Conservation (phyloP, 2,113 vertebrate genomes). For the Syngnathus typhle region DNA sequence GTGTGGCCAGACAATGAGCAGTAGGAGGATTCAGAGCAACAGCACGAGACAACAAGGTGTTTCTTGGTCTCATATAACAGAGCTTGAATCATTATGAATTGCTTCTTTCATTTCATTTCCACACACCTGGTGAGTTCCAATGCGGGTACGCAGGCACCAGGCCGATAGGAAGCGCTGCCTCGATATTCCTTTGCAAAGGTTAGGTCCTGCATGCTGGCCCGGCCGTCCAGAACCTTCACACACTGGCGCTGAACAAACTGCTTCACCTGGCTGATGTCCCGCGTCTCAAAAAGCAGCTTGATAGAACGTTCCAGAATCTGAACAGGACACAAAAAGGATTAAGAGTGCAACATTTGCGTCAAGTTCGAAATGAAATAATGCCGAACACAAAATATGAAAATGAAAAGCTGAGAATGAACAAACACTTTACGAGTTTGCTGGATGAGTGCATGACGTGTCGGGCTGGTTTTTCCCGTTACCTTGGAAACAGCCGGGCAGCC, state of each 20-base stretch:
- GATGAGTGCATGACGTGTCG: neutral
- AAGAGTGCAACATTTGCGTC: neutral
- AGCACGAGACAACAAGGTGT: conserved; percentile 26
- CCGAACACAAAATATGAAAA: neutral
- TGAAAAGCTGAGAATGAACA: neutral
- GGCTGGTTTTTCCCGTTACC: conserved; percentile 69
- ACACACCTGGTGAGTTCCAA: conserved; percentile 92
- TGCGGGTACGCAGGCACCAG: conserved; percentile 90
- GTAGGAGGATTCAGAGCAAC: conserved; percentile 34
- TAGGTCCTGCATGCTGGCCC: conserved; percentile 93
- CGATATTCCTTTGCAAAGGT: conserved; percentile 97
- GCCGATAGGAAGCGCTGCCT: conserved; percentile 83
- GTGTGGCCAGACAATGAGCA: conserved; percentile 51
- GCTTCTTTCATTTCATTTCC: no score
- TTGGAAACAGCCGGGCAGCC: conserved; percentile 96
- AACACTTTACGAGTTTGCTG: no score
- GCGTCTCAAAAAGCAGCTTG: conserved; percentile 95
- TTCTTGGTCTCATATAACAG: neutral
- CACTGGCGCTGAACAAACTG: conserved; percentile 93
- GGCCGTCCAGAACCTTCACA: conserved; percentile 87
- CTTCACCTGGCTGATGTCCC: conserved; percentile 96
- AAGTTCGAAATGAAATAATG: no score
- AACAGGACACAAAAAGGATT: neutral
- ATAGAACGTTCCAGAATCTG: conserved; percentile 95
- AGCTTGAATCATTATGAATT: no score